Conservation (phyloP, 2,888 invertebrate genomes). For the Arrhopalites spinosus region DNA sequence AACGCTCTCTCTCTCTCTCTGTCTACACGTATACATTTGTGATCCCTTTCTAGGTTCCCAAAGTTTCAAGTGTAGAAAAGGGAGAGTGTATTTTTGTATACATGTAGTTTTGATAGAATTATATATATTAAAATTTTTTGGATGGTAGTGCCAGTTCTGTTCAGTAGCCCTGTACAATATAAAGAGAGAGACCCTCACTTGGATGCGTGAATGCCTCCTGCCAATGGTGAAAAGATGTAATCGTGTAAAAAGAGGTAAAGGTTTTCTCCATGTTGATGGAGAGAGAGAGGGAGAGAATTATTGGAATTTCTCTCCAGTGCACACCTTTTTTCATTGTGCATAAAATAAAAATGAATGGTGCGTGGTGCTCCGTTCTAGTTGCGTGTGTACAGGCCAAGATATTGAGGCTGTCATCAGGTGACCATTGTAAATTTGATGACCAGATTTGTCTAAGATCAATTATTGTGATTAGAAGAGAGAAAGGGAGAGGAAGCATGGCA, state of each 20-base stretch:
- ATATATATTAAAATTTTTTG: neutral
- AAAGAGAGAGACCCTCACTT: neutral
- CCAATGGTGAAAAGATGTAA: conserved; percentile 1
- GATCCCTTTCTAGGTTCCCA: neutral
- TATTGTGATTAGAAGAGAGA: neutral
- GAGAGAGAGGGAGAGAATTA: conserved; percentile 3
- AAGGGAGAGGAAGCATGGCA: neutral
- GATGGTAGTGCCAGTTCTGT: neutral
- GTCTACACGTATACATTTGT: too few relatives aligned
- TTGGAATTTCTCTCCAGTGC: conserved; percentile 1
- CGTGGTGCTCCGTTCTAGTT: neutral
- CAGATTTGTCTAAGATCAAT: conserved; percentile 2
- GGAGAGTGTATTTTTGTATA: neutral
- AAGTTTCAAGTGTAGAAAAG: neutral
- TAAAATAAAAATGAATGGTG: neutral
- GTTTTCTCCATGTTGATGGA: too few relatives aligned
- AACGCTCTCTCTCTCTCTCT: neutral
- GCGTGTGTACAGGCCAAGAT: neutral
- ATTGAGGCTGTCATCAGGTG: conserved; percentile 11
- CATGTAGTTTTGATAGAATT: neutral
- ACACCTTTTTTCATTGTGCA: neutral
- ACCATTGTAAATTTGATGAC: conserved; percentile 3
- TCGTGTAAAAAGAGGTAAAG: neutral
- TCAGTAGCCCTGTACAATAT: neutral
- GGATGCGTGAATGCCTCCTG: neutral